Evolutionary conservation across 2,113 vertebrate genomes (phyloP), one percentile per base, ranked within the genome.

Genomic region (Trematocara zebra): DNA sequence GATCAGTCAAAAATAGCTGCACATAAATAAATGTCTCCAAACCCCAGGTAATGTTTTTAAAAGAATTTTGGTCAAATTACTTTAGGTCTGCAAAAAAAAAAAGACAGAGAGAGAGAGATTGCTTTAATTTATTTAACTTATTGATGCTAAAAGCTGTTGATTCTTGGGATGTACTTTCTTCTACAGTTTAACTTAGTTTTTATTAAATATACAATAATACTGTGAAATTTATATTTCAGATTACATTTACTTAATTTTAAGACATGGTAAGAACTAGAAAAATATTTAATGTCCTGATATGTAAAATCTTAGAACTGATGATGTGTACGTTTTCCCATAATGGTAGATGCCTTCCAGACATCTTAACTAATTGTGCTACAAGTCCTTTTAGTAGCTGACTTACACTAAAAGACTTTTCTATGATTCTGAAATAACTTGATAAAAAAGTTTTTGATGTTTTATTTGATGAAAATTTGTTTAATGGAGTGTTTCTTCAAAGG

Each of bases 21-120:
- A 7, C 33, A 64, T 37, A 37, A 64, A 37, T 64, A n/a, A 64
- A 64, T 64, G 59, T 37, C 59, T 67, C 6, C 33, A 64, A n/a
- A 64, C 10, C 1, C 18, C 59, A 64, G 33, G 33, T 64, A 67
- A 7, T 67, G 59, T 35, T 64, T n/a, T 35, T 64, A 64, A 35
- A 1, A 35, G 17, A 0, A 64, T 35, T 11, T 35, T 2, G 59
- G 33, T 12, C 59, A 67, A 37, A 37, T 67, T 67, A 67, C 2
- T 64, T 35, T 4, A 61, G 0, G 1, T 61, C 28, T 33, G 8
- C 8, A 59, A 59, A 59, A 5, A 17, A 10, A 1, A 15, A 26
- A 26, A n/a, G 8, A n/a, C 4, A n/a, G 14, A 8, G 44, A 7
- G n/a, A 11, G 12, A 6, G 26, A n/a, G 31, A 35, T 0, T 5